Evolutionary conservation across 2,888 invertebrate species (phyloP).

Genomic region (Synanthedon andrenaeformis): DNA sequence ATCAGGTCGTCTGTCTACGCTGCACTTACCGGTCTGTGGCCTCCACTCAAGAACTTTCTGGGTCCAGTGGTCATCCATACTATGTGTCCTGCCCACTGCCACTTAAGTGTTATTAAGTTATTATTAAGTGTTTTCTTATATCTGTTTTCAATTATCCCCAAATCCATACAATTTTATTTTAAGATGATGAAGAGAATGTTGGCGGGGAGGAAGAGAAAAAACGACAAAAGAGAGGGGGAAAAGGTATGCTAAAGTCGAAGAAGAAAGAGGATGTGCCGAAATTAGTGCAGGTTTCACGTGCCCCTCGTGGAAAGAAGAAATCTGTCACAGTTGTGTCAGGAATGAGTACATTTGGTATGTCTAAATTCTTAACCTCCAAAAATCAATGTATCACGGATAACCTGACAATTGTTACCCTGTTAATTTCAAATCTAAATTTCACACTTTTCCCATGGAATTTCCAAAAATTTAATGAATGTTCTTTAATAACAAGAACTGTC

Average conservation of each 20-base stretch:
- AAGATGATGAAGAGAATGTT: constrained; percentile 75
- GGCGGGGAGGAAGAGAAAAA: constrained; percentile 93
- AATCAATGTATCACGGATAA: background rate
- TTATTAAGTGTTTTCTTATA: too few relatives aligned
- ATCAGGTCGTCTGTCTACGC: too few relatives aligned
- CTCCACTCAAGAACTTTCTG: too few relatives aligned
- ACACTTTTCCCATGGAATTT: too few relatives aligned
- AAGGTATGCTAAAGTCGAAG: constrained; percentile 94
- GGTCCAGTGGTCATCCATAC: too few relatives aligned
- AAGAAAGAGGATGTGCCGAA: constrained; percentile 93
- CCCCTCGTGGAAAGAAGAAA: constrained; percentile 98
- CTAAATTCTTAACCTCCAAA: background rate
- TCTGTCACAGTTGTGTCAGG: constrained; percentile 98
- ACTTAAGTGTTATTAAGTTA: too few relatives aligned
- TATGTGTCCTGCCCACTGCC: too few relatives aligned
- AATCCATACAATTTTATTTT: constrained; percentile 5
- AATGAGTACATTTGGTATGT: constrained; percentile 88
- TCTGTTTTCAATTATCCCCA: too few relatives aligned
- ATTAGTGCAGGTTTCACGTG: constrained; percentile 85
- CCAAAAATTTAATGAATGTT: too few relatives aligned
- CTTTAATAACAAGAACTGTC: too few relatives aligned
- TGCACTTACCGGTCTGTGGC: too few relatives aligned
- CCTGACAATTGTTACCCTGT: background rate
- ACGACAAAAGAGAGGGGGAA: constrained; percentile 96
- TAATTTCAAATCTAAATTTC: too few relatives aligned